A percentile compares a stretch with the other conserved stretches of the same genome.
Conservation (phyloP, 2,797 vertebrate genomes). For the Tenualosa ilisha region DNA sequence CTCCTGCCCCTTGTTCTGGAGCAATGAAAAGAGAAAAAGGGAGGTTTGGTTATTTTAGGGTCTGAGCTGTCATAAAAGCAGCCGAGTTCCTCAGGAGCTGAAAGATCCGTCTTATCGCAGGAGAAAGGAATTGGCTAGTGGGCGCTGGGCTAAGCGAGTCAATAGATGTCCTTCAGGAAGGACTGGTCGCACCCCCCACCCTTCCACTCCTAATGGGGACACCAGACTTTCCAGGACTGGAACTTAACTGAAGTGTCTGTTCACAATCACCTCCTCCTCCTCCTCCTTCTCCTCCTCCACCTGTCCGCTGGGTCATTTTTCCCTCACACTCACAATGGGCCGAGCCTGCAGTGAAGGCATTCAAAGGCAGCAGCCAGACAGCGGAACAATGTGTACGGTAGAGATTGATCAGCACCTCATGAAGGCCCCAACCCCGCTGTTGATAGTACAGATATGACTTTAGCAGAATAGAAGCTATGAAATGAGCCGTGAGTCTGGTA, state of each 20-base stretch:
- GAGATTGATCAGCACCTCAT: slow-evolving; percentile 71
- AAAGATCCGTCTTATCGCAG: slow-evolving; percentile 65
- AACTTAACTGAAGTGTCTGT: slow-evolving; percentile 18
- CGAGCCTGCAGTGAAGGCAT: background rate
- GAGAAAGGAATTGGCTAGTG: slow-evolving; percentile 61
- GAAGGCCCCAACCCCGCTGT: slow-evolving; percentile 67
- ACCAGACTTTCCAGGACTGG: background rate
- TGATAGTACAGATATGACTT: slow-evolving; percentile 71
- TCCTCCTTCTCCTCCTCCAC: background rate
- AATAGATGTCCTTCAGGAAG: slow-evolving; percentile 66
- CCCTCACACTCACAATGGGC: background rate
- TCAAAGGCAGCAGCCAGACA: slow-evolving; percentile 50
- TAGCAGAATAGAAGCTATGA: slow-evolving; percentile 66
- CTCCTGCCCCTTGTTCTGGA: slow-evolving; percentile 53
- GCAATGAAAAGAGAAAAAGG: slow-evolving; percentile 32
- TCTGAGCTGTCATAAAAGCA: slow-evolving; percentile 60
- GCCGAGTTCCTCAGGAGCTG: slow-evolving; percentile 53
- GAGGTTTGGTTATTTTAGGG: slow-evolving; percentile 68
- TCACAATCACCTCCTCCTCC: background rate
- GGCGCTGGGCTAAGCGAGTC: slow-evolving; percentile 60
- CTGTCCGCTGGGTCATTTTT: background rate
- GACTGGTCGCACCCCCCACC: slow-evolving; percentile 19
- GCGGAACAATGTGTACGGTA: slow-evolving; percentile 60
- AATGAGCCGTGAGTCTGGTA: slow-evolving; percentile 71
- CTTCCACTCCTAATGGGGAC: background rate